phyloP scores from a whole-genome alignment of 2,888 invertebrate species.

The Corbicula japonica region DNA sequence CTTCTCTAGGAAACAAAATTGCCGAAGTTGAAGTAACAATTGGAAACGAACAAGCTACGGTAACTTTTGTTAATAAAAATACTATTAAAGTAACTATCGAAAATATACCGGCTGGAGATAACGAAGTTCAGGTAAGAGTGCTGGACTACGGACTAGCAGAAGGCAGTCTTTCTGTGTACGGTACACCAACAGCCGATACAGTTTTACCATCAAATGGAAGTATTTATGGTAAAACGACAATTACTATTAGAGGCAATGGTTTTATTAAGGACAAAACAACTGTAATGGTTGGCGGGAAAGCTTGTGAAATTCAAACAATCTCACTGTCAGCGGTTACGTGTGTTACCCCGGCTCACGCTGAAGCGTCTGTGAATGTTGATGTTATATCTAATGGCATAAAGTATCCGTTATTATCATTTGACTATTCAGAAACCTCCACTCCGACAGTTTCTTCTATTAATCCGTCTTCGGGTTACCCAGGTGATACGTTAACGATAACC shows the following conservation, averaged over 20 bases:
- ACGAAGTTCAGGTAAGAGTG: slow-evolving; percentile 63
- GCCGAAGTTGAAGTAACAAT: slow-evolving; percentile 66
- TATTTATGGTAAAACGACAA: slow-evolving; percentile 59
- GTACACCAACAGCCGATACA: slow-evolving; percentile 49
- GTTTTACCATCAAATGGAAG: slow-evolving; percentile 71
- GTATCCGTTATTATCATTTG: slow-evolving; percentile 62
- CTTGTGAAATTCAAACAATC: slow-evolving; percentile 62
- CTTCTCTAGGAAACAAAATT: slow-evolving; percentile 53
- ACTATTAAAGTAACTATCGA: slow-evolving; percentile 68
- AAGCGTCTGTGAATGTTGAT: slow-evolving; percentile 54
- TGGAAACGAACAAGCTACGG: slow-evolving; percentile 71
- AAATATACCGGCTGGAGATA: slow-evolving; percentile 68
- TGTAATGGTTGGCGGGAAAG: slow-evolving; percentile 66
- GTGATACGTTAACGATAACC: slow-evolving; percentile 63
- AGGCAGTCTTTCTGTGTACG: slow-evolving; percentile 51
- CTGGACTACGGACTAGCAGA: slow-evolving; percentile 59
- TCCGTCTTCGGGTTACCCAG: slow-evolving; percentile 65
- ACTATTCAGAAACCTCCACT: slow-evolving; percentile 58
- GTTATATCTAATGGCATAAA: slow-evolving; percentile 68
- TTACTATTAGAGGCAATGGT: slow-evolving; percentile 70
- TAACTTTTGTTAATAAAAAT: slow-evolving; percentile 60
- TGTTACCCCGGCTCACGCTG: slow-evolving; percentile 63
- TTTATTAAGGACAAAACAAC: slow-evolving; percentile 64
- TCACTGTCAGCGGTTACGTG: slow-evolving; percentile 67
- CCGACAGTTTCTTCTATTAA: slow-evolving; percentile 63